Base-by-base conservation (phyloP, 2,888 invertebrate genomes). In the Drosophila mimetica region DNA sequence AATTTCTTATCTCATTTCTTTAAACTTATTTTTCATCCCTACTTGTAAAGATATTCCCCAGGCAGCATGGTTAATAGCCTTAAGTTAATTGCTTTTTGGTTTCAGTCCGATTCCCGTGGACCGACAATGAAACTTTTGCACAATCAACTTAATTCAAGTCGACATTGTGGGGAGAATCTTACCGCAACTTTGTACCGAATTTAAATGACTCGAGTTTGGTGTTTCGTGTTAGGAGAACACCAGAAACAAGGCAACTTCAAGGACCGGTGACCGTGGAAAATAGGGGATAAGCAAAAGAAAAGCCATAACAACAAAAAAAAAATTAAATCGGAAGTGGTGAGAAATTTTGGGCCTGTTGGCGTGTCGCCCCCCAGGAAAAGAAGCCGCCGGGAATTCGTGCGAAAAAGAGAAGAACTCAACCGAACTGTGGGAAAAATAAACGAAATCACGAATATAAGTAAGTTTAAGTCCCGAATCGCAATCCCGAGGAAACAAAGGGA, bases 241-340 rank as follows among this genome's bases (percentile, higher is more conserved):
- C 46, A 16, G 46, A 20, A 57, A 58, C 58, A 57, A 39, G 57
- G 55, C 16, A 30, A 57, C 28, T 57, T 22, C 37, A 20, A 47
- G 65, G 36, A 46, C 28, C 36, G 58, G 25, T 18, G 36, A 57
- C 34, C 63, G 28, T 25, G 42, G 46, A 63, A 46, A 13, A 46
- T 47, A 9, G 37, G 30, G 57, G 47, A 44, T 22, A 37, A 22
- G 64, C 11, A 22, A 37, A 58, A 53, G 36, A 8, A 69, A 69
- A 42, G 39, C 69, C 69, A 52, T 52, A 34, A 41, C 25, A 34
- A 41, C 25, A 4, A 20, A 41, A 51, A 63, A 67, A 65, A 64
- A 69, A 64, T 64, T 69, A 54, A 69, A 64, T 69, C 63, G 55
- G 70, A 69, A 69, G 70, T 64, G 69, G 63, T 53, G 42, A 42